These are phyloP conservation scores for Aplysia californica DNA, from an alignment of 1,140 invertebrate genomes.

Conservation along the genomic window DNA sequence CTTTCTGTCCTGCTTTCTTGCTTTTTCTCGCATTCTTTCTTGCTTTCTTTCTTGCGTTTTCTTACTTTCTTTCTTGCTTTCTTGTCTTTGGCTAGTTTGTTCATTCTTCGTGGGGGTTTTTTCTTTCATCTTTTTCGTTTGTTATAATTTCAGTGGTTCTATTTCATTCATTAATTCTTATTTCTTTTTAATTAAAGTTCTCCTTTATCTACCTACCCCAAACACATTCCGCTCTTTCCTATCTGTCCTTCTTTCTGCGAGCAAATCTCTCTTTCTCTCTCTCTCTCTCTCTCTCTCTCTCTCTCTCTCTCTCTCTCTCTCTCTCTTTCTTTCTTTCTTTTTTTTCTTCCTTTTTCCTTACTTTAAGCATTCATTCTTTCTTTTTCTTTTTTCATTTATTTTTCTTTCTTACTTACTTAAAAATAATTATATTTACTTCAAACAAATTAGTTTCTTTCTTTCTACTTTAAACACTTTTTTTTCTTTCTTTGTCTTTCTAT, in stretches of 20 bases:
- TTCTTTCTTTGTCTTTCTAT: not conserved
- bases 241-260: not conserved
- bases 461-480: not conserved
- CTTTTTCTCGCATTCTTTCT: not conserved
- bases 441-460: not conserved
- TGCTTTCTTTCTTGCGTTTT: not conserved
- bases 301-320: not conserved
- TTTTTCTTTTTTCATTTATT: not conserved
- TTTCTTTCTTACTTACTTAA: not conserved
- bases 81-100: no score
- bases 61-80: not conserved
- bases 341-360: no score
- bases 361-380: not conserved
- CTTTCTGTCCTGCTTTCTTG: not conserved
- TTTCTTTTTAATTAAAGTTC: no score
- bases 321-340: not conserved
- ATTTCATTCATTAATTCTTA: no score
- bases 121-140: no score
- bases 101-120: no score
- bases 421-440: no score
- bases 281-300: not conserved
- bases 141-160: no score
- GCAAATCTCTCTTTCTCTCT: not conserved
- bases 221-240: not conserved
- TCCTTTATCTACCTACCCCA: not conserved